These are phyloP conservation scores for Aurelia coerulea DNA, from an alignment of 30 jellyfish, hydroid and myxozoan species.

Conservation along the genomic window DNA sequence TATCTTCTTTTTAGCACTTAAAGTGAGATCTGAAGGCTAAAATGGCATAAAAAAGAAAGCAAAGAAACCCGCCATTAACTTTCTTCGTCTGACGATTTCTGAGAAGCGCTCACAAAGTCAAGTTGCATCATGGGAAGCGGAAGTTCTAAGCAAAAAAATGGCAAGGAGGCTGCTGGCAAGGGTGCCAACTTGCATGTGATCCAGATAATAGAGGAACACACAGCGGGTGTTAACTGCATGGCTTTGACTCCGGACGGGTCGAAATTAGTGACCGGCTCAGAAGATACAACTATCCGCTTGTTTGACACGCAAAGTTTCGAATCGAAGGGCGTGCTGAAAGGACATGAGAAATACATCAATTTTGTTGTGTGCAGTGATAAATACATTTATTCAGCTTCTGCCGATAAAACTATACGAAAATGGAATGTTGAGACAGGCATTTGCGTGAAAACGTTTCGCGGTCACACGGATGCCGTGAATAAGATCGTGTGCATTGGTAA, in stretches of 20 bases:
- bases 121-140: conserved; percentile 76
- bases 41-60: no score
- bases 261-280: conserved; percentile 75
- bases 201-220: conserved; percentile 70
- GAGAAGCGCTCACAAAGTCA: no score
- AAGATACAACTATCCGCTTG: conserved; percentile 80
- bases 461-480: conserved; percentile 93
- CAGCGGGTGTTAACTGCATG: conserved; percentile 86
- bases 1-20: no score
- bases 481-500: conserved; percentile 69
- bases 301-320: conserved; percentile 58
- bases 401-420: conserved; percentile 81
- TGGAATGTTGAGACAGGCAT: conserved; percentile 96
- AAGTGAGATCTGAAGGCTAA: no score
- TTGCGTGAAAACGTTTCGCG: conserved; percentile 94
- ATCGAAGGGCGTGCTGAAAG: conserved; percentile 76
- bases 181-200: conserved; percentile 23
- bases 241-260: conserved; percentile 82
- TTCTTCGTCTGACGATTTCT: no score
- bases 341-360: conserved; percentile 89
- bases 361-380: conserved; percentile 75
- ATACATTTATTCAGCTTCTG: conserved; percentile 89
- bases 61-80: no score
- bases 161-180: conserved; percentile 70
- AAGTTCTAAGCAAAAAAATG: conserved; percentile 68